These are phyloP conservation scores for Amblyjoppa fuscipennis DNA, from an alignment of 2,888 invertebrate genomes.

Conservation along the genomic window DNA sequence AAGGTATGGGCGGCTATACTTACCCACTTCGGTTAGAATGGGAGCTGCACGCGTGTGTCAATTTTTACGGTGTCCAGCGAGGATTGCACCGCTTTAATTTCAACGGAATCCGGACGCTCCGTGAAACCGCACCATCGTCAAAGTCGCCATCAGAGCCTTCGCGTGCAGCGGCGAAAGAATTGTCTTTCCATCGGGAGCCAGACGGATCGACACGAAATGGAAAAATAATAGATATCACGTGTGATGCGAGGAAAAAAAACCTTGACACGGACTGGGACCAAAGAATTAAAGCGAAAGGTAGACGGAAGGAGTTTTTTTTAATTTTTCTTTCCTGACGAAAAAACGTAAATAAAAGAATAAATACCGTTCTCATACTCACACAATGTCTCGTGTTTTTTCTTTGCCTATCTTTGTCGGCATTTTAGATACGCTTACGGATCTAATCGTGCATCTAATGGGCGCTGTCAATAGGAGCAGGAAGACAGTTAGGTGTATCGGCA, in stretches of 20 bases:
- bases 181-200: slow-evolving; percentile 52
- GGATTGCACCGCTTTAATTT: slow-evolving; percentile 68
- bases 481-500: too few species aligned
- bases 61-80: slow-evolving; percentile 63
- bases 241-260: slow-evolving; percentile 27
- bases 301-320: not conserved
- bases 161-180: slow-evolving; percentile 58
- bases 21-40: slow-evolving; percentile 11
- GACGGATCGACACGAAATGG: slow-evolving; percentile 39
- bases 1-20: not conserved
- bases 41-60: slow-evolving; percentile 56
- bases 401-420: not conserved
- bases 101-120: slow-evolving; percentile 37
- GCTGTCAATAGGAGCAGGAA: too few species aligned
- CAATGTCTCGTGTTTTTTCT: not conserved
- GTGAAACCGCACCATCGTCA: slow-evolving; percentile 42
- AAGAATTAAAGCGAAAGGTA: slow-evolving; percentile 41
- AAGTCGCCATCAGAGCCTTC: slow-evolving; percentile 67
- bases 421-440: not conserved
- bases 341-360: not conserved
- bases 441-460: too few species aligned
- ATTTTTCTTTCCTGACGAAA: not conserved
- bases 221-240: slow-evolving; percentile 43
- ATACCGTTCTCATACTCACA: not conserved
- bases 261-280: slow-evolving; percentile 27